These are phyloP conservation scores for Branchinecta lynchi DNA, from an alignment of 1,140 invertebrate genomes.

Conservation along the genomic window DNA sequence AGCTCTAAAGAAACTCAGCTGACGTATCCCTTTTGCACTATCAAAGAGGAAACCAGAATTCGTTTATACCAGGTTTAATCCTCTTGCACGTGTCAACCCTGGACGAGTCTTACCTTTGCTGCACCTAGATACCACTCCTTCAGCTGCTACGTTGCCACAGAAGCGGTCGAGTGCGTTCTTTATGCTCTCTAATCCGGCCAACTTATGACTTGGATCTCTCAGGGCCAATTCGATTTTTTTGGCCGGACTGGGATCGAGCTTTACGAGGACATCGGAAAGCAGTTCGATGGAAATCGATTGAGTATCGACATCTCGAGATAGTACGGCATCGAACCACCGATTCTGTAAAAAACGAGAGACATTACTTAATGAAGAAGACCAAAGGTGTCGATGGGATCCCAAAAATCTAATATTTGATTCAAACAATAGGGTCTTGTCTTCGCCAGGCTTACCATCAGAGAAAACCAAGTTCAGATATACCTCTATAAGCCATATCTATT, in stretches of 20 bases:
- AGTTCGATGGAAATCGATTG: background rate
- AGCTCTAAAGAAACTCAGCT: no score
- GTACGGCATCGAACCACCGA: background rate
- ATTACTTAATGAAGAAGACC: background rate
- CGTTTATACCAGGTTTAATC: no score
- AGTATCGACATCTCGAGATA: background rate
- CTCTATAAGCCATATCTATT: no score
- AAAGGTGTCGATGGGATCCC: no score
- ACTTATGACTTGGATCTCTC: background rate
- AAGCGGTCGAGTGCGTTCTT: background rate
- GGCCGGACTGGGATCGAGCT: background rate
- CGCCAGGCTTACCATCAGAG: no score
- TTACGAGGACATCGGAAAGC: background rate
- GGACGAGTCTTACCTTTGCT: no score
- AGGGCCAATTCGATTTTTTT: background rate
- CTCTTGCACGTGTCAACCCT: no score
- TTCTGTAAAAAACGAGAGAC: background rate
- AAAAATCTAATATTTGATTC: no score
- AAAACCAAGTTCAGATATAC: no score
- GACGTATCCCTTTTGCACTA: no score
- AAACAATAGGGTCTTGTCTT: no score
- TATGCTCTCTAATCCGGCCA: background rate
- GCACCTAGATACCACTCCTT: background rate
- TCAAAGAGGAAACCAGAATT: no score
- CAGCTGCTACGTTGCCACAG: background rate